Conservation (phyloP, 1,140 invertebrate genomes). For the Oreohelix idahoensis region DNA sequence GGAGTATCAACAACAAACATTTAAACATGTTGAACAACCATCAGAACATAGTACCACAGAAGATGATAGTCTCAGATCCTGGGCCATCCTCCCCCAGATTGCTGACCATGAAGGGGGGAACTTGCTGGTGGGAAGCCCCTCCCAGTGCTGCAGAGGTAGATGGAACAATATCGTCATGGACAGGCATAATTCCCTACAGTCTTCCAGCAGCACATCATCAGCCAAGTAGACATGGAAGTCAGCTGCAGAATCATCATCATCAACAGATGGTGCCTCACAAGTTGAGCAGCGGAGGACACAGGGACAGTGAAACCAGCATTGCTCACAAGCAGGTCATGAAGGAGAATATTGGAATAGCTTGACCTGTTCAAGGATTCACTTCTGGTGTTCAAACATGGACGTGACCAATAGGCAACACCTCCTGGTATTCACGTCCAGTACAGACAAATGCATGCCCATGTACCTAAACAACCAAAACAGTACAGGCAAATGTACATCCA, state of each 20-base stretch:
- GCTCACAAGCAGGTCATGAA: constrained; percentile 60
- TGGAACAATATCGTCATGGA: constrained; percentile 26
- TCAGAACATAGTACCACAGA: constrained; percentile 58
- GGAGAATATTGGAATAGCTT: constrained; percentile 67
- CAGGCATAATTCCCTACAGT: constrained; percentile 54
- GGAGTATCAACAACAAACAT: constrained; percentile 38
- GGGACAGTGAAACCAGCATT: constrained; percentile 56
- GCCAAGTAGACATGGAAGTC: constrained; percentile 41
- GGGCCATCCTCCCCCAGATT: constrained; percentile 38
- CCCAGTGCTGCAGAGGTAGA: neutral
- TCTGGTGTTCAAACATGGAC: neutral
- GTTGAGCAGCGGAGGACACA: constrained; percentile 62
- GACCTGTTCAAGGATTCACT: constrained; percentile 17
- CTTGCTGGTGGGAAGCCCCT: constrained; percentile 38
- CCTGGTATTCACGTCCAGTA: too few species aligned
- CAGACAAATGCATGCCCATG: too few species aligned
- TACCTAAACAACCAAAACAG: too few species aligned
- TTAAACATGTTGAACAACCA: constrained; percentile 54
- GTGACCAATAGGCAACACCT: neutral
- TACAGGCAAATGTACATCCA: too few species aligned
- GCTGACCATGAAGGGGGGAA: neutral
- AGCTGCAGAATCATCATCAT: constrained; percentile 49
- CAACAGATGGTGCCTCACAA: constrained; percentile 64
- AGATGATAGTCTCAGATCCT: constrained; percentile 49
- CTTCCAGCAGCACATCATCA: constrained; percentile 35